Conservation (phyloP, 2,888 invertebrate species). For the Pycnomerus fuliginosus region DNA sequence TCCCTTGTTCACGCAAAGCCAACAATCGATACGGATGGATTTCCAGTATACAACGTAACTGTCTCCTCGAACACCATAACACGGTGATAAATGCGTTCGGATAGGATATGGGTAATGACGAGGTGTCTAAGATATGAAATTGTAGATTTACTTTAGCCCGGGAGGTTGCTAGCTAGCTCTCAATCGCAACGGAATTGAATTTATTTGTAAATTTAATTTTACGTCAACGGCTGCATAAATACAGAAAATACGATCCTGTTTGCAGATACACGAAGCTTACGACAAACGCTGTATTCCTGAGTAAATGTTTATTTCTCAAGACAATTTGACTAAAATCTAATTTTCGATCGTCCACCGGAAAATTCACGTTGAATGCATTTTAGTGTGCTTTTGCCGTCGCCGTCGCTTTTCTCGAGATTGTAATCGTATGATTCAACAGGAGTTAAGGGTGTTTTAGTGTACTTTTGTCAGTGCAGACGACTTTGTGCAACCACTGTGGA, state of each 20-base stretch:
- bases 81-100: slow-evolving; percentile 19
- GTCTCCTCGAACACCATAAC: slow-evolving; percentile 21
- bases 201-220: slow-evolving; percentile 15
- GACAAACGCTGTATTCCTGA: too few relatives aligned
- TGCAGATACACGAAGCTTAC: too few relatives aligned
- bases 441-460: too few relatives aligned
- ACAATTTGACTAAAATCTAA: too few relatives aligned
- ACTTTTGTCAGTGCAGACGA: too few relatives aligned
- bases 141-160: slow-evolving; percentile 9
- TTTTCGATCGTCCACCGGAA: too few relatives aligned
- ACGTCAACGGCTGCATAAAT: slow-evolving; percentile 10
- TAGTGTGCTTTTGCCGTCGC: too few relatives aligned
- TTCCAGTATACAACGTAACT: slow-evolving; percentile 18
- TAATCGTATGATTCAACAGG: too few relatives aligned
- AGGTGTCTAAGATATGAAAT: slow-evolving; percentile 21
- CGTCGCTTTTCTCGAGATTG: too few relatives aligned
- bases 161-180: slow-evolving; percentile 11
- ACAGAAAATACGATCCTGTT: slow-evolving; percentile 10
- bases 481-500: too few relatives aligned
- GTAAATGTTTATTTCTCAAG: too few relatives aligned
- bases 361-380: too few relatives aligned
- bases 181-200: slow-evolving; percentile 10
- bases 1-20: slow-evolving; percentile 16
- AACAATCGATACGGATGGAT: slow-evolving; percentile 22
- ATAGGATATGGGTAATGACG: slow-evolving; percentile 17